These are phyloP conservation scores for Diglossa cyanea DNA, from an alignment of 2,797 vertebrate genomes.

Conservation along the genomic window DNA sequence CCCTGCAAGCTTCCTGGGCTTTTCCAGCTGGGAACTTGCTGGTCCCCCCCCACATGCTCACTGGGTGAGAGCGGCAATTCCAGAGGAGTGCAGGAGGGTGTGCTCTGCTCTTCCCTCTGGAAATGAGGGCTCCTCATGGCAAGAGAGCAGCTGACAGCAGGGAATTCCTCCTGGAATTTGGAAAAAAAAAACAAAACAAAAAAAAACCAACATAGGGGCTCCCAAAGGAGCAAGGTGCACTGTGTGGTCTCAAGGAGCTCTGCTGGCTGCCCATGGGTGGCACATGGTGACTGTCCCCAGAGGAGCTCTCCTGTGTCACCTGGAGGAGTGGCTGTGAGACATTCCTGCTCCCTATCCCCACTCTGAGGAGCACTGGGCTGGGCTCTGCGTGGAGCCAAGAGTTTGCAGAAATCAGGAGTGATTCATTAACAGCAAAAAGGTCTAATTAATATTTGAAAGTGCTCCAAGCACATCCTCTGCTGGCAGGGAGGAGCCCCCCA, in stretches of 20 bases:
- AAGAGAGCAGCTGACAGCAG: not conserved
- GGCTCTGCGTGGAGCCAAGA: not conserved
- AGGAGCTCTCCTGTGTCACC: not conserved
- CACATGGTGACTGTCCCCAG: not conserved
- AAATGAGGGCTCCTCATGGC: not conserved
- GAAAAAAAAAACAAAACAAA: not conserved
- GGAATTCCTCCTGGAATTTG: not conserved
- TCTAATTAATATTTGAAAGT: conserved; percentile 9
- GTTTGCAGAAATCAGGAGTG: not conserved
- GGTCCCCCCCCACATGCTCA: not conserved
- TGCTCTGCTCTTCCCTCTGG: not conserved
- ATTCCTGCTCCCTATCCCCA: accelerated
- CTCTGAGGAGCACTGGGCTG: not conserved
- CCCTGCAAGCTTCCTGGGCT: not conserved
- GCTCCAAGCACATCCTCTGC: not conserved
- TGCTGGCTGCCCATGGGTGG: not conserved
- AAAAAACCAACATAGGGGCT: not conserved
- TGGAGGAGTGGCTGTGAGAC: not conserved
- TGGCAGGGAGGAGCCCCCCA: not conserved
- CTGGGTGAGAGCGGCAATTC: not conserved
- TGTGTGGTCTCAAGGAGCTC: not conserved
- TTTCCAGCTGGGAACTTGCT: not conserved
- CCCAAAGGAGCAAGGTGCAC: not conserved
- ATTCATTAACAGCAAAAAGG: not conserved
- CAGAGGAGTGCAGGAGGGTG: not conserved